Evolutionary conservation across 2,113 vertebrate species (phyloP).

Genomic region (Gadus chalcogrammus): DNA sequence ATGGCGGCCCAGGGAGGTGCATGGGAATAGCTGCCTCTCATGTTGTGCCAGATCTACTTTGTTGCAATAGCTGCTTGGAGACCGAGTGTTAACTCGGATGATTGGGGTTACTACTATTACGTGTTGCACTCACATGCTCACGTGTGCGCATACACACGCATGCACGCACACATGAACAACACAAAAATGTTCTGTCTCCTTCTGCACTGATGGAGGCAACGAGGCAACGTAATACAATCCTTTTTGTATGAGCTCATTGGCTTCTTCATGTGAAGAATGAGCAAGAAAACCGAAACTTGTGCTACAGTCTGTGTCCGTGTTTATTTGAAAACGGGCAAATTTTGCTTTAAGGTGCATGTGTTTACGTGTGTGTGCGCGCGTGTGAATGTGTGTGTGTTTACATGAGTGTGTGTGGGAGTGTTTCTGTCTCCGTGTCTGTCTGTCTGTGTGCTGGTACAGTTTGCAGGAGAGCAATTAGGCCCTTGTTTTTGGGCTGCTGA

Average conservation of each 20-base stretch:
- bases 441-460: background rate
- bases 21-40: constrained; percentile 6
- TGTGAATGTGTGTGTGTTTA: constrained; percentile 9
- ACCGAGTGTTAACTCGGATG: background rate
- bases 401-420: background rate
- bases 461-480: too few relatives aligned
- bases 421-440: background rate
- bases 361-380: constrained; percentile 11
- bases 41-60: background rate
- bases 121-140: too few relatives aligned
- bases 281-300: background rate
- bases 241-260: too few relatives aligned
- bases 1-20: constrained; percentile 25
- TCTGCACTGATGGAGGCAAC: too few relatives aligned
- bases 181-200: background rate
- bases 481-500: too few relatives aligned
- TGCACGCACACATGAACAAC: background rate
- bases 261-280: too few relatives aligned
- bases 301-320: background rate
- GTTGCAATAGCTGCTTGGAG: background rate
- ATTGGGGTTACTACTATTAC: background rate
- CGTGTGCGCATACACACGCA: background rate
- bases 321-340: too few relatives aligned
- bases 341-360: constrained; percentile 15
- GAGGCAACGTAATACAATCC: too few relatives aligned